Evolutionary conservation across 2,113 vertebrate genomes (phyloP).

Genomic region (Bubo scandiacus): DNA sequence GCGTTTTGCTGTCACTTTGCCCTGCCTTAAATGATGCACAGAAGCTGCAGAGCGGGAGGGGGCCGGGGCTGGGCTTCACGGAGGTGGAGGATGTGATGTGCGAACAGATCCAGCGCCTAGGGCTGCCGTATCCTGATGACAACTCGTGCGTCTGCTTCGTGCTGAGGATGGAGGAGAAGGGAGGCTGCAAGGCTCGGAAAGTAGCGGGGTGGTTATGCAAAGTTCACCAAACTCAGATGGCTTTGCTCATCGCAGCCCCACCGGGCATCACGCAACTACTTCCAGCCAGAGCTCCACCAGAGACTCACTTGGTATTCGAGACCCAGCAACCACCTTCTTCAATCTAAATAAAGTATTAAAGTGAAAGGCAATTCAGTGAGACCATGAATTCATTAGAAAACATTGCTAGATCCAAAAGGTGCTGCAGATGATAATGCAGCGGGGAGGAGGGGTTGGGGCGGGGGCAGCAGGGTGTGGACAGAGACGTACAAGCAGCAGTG

Average conservation of each 20-base stretch:
- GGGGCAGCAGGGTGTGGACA: neutral
- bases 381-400: neutral
- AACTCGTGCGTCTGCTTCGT: neutral
- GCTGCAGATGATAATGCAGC: neutral
- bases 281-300: neutral
- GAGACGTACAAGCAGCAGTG: neutral
- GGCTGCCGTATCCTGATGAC: neutral
- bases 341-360: neutral
- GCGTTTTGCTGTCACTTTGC: neutral
- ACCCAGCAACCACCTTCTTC: neutral
- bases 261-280: neutral
- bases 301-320: neutral
- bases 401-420: neutral
- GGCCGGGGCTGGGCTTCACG: rapidly evolving
- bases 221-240: neutral
- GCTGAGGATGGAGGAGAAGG: neutral
- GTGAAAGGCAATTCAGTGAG: neutral
- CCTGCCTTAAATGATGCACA: neutral
- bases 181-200: neutral
- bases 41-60: neutral
- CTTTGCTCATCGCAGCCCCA: neutral
- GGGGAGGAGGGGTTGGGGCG: neutral
- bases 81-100: neutral
- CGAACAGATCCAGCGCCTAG: neutral
- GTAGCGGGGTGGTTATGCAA: neutral